These are phyloP conservation scores for Leptinotarsa peninsularis DNA, from an alignment of 2,888 invertebrate species.

Conservation along the genomic window DNA sequence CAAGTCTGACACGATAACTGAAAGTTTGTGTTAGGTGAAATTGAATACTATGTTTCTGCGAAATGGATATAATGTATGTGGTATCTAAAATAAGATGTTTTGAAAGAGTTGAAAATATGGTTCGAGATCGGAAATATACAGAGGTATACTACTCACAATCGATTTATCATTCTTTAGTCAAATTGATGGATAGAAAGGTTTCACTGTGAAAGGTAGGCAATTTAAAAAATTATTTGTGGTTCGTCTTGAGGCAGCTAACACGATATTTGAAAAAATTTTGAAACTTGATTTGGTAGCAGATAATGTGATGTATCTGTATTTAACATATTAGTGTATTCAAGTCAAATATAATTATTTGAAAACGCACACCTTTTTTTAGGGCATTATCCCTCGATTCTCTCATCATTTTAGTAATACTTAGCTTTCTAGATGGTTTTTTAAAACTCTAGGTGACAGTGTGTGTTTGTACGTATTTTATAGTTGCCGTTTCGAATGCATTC, in stretches of 20 bases:
- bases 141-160: neutral
- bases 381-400: too few species aligned
- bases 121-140: neutral
- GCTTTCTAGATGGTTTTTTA: neutral
- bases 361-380: too few species aligned
- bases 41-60: slow-evolving; percentile 18
- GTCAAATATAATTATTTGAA: too few species aligned
- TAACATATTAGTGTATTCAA: too few species aligned
- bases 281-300: neutral
- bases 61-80: neutral
- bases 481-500: neutral
- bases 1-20: slow-evolving; percentile 48
- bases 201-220: too few species aligned
- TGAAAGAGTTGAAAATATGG: slow-evolving; percentile 1
- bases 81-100: slow-evolving; percentile 1
- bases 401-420: too few species aligned
- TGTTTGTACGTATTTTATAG: neutral
- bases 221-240: too few species aligned
- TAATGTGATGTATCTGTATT: neutral
- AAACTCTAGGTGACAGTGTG: neutral
- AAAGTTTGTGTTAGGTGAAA: slow-evolving; percentile 5
- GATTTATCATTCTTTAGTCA: neutral
- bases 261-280: neutral
- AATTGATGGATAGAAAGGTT: too few species aligned
- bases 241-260: neutral